A percentile compares a stretch with the other conserved stretches of the same genome.
Conservation (phyloP, 2,888 invertebrate species). For the Flabesymbios commensalis region DNA sequence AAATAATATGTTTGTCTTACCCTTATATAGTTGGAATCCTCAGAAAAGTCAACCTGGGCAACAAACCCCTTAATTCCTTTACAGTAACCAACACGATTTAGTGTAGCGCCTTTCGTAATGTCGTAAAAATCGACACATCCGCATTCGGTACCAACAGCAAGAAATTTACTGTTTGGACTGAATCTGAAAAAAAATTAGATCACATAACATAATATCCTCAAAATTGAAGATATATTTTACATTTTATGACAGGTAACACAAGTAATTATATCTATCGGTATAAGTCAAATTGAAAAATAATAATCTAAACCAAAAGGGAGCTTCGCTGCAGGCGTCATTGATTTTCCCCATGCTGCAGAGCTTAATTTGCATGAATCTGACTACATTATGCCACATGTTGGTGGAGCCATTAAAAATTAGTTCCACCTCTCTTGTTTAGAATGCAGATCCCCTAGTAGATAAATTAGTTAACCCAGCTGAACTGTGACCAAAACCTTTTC, state of each 20-base stretch:
- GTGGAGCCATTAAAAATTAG: too few relatives aligned
- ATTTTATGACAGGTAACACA: too few relatives aligned
- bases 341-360: too few relatives aligned
- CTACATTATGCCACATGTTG: too few relatives aligned
- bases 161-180: slow-evolving; percentile 52
- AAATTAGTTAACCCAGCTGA: too few relatives aligned
- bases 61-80: slow-evolving; percentile 57
- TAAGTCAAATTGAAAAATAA: background rate
- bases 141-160: slow-evolving; percentile 59
- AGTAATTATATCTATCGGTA: too few relatives aligned
- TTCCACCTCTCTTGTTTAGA: too few relatives aligned
- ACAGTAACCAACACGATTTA: slow-evolving; percentile 54
- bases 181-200: slow-evolving; percentile 45
- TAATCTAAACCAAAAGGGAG: background rate
- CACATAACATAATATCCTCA: too few relatives aligned
- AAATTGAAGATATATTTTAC: too few relatives aligned
- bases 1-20: slow-evolving; percentile 37
- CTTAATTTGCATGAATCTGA: too few relatives aligned
- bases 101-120: slow-evolving; percentile 32
- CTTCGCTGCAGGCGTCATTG: background rate
- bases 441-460: too few relatives aligned
- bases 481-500: too few relatives aligned
- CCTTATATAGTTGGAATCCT: slow-evolving; percentile 55
- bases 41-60: slow-evolving; percentile 60
- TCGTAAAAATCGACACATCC: slow-evolving; percentile 60